Percentiles rank a stretch among this genome's conserved stretches.
These are phyloP conservation scores for Fistularia tabacaria DNA, from an alignment of 2,797 vertebrate genomes.

Conservation along the genomic window DNA sequence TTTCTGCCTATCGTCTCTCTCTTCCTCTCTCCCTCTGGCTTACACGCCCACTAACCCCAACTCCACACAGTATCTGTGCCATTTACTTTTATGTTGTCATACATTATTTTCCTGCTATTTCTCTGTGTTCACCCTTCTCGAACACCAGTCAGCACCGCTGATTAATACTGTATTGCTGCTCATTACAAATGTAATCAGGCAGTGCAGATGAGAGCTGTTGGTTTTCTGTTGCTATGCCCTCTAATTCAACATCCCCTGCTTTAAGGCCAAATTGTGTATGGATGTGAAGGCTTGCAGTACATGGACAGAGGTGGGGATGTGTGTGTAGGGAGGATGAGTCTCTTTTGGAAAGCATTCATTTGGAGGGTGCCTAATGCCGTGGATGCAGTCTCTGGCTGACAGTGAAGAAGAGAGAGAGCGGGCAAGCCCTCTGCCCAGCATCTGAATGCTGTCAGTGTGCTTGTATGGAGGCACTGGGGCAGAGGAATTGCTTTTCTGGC, in stretches of 20 bases:
- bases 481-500: constrained; percentile 54
- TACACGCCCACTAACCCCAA: too few species aligned
- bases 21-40: neutral
- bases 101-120: constrained; percentile 18
- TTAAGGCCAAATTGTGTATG: constrained; percentile 11
- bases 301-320: constrained; percentile 19
- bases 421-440: constrained; percentile 50
- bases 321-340: constrained; percentile 10
- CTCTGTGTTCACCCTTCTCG: constrained; percentile 1
- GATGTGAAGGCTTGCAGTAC: constrained; percentile 10
- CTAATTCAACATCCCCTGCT: constrained; percentile 19
- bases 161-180: constrained; percentile 48
- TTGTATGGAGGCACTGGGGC: constrained; percentile 47
- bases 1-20: constrained; percentile 12
- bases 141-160: constrained; percentile 36
- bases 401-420: constrained; percentile 39
- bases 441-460: constrained; percentile 57
- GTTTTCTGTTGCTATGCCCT: constrained; percentile 21
- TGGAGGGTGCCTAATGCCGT: constrained; percentile 42
- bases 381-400: constrained; percentile 36
- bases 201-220: constrained; percentile 24
- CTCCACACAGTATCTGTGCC: constrained; percentile 6
- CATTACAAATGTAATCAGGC: constrained; percentile 49
- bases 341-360: constrained; percentile 45
- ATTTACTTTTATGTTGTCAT: constrained; percentile 17